These are phyloP conservation scores for Hystrix cristata DNA, from an alignment of 2,113 vertebrate genomes.

Conservation along the genomic window DNA sequence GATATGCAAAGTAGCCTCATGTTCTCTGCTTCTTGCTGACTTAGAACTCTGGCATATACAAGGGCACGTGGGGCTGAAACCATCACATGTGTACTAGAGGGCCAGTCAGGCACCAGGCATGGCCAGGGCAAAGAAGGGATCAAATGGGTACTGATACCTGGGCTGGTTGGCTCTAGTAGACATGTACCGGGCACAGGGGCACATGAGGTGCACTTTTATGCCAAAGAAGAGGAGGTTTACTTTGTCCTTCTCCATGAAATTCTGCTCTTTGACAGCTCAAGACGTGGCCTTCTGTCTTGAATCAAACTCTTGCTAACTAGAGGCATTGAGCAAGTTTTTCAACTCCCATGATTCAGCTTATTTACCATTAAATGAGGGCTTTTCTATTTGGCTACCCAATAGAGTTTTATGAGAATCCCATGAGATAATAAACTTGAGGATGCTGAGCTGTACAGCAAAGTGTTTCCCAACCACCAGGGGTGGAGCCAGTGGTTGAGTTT, in stretches of 20 bases:
- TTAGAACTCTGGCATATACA: neutral
- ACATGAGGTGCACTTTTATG: neutral
- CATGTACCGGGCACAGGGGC: neutral
- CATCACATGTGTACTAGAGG: neutral
- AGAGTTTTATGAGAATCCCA: neutral
- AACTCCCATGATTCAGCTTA: neutral
- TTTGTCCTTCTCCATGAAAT: neutral
- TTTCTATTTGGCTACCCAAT: neutral
- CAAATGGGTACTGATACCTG: neutral
- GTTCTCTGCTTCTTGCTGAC: neutral
- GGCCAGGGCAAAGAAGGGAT: neutral
- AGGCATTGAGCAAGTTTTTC: neutral
- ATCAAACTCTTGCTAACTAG: neutral
- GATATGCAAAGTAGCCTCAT: neutral
- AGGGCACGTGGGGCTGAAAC: neutral
- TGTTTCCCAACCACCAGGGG: neutral
- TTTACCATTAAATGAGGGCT: neutral
- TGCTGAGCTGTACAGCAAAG: neutral
- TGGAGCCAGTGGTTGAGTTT: neutral
- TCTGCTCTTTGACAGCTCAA: neutral
- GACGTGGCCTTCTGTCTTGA: neutral
- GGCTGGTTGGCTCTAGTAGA: neutral
- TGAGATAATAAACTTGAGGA: neutral
- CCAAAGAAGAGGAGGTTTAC: neutral
- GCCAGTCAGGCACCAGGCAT: neutral